phyloP scores from a whole-genome alignment of 2,113 vertebrate genomes.

The Heloderma charlesbogerti region DNA sequence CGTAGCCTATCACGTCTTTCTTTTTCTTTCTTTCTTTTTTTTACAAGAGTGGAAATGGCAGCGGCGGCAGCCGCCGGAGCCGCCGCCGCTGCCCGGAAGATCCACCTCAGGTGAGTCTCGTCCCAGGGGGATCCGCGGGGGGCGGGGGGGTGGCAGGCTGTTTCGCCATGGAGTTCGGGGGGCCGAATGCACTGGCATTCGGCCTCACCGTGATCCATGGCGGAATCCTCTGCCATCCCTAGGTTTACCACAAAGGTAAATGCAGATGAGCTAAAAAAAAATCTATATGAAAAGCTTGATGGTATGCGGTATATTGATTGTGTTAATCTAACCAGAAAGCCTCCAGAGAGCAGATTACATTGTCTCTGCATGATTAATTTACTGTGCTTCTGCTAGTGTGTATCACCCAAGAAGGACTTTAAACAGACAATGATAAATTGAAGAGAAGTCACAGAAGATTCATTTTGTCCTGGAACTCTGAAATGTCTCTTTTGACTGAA shows the following conservation, averaged over 20 bases:
- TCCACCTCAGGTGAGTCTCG: no score
- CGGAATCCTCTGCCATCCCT: no score
- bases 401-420: conserved; percentile 48
- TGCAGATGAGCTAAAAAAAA: neutral
- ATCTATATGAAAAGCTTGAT: conserved; percentile 47
- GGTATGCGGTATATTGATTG: conserved; percentile 50
- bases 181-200: no score
- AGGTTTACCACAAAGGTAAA: conserved; percentile 25
- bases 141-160: no score
- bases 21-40: no score
- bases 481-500: conserved; percentile 54
- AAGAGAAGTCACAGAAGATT: conserved; percentile 46
- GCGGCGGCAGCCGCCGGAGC: no score
- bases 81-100: no score
- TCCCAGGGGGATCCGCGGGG: no score
- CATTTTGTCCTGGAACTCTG: conserved; percentile 46
- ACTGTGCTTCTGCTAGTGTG: conserved; percentile 35
- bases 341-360: conserved; percentile 60
- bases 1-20: no score
- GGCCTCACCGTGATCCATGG: no score
- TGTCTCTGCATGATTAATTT: conserved; percentile 62
- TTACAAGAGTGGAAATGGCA: no score
- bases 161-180: no score
- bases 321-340: conserved; percentile 62
- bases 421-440: conserved; percentile 57